A percentile compares a stretch with the other conserved stretches of the same genome.
phyloP scores from a whole-genome alignment of 2,113 vertebrate species.

The Hippocampus abdominalis region DNA sequence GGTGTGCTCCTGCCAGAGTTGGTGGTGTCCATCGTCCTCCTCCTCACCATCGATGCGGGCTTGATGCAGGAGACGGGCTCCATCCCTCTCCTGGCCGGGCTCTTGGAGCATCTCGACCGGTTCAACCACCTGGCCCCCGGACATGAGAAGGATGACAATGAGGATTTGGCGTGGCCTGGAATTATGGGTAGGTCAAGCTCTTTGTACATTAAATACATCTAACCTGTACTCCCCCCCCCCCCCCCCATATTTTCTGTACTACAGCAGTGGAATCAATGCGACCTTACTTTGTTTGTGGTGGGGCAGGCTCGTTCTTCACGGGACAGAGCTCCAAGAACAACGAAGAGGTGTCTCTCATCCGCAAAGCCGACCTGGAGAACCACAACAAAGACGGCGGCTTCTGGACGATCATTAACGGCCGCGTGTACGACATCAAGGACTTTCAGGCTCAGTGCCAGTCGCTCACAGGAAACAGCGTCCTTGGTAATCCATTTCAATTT shows the following conservation, averaged over 20 bases:
- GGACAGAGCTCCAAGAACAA: conserved; percentile 91
- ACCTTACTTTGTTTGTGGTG: conserved; percentile 16
- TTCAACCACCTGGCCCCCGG: conserved; percentile 94
- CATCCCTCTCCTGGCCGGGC: conserved; percentile 87
- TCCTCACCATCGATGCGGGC: conserved; percentile 87
- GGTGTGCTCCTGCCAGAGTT: conserved; percentile 93
- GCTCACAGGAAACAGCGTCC: conserved; percentile 86
- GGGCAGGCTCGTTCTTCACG: conserved; percentile 88
- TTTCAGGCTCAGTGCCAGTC: conserved; percentile 97
- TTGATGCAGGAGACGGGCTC: conserved; percentile 96
- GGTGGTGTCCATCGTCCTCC: conserved; percentile 87
- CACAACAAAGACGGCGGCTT: conserved; percentile 99
- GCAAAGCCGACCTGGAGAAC: conserved; percentile 97
- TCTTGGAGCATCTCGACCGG: conserved; percentile 89
- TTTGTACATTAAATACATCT: neutral
- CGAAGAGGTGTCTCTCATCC: conserved; percentile 93
- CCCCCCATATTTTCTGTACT: neutral
- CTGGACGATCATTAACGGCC: conserved; percentile 96
- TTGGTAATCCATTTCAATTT: conserved; percentile 73
- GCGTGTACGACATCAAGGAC: conserved; percentile 98
- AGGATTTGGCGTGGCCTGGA: conserved; percentile 96
- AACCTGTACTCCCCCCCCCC: too few species aligned
- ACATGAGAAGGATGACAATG: conserved; percentile 89
- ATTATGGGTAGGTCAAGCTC: conserved; percentile 85
- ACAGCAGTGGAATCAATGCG: neutral